A percentile compares a stretch with the other conserved stretches of the same genome.
phyloP scores from a whole-genome alignment of 2,113 vertebrate genomes.

The Gallinago undulata region DNA sequence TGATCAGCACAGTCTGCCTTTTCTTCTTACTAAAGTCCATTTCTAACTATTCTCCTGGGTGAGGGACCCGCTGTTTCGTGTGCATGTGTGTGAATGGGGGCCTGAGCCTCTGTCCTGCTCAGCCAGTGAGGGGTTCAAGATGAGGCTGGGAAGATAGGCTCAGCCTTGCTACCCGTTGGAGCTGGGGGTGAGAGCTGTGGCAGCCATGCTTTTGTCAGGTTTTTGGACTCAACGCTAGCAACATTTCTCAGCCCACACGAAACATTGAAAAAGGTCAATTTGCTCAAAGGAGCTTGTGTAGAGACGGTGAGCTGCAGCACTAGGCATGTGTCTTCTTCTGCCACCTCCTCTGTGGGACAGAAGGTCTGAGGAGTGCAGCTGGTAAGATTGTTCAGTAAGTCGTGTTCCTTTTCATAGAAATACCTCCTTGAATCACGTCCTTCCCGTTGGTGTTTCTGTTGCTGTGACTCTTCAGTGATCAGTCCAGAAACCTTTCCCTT shows the following conservation, averaged over 20 bases:
- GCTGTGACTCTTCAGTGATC: not conserved
- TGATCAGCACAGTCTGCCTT: not conserved
- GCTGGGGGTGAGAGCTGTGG: not conserved
- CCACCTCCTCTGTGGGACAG: not conserved
- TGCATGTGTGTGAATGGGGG: not conserved
- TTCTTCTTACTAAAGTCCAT: not conserved
- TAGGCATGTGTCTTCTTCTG: not conserved
- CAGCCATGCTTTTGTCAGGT: not conserved
- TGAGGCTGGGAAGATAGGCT: not conserved
- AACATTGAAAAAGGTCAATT: not conserved
- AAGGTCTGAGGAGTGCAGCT: not conserved
- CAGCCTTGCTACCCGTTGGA: not conserved
- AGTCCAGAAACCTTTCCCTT: not conserved
- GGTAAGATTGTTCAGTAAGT: not conserved
- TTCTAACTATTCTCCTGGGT: not conserved
- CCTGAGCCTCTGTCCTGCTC: not conserved
- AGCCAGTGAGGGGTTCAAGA: not conserved
- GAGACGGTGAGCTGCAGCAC: not conserved
- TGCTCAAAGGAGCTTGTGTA: not conserved
- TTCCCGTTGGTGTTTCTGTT: not conserved
- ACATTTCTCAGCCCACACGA: not conserved
- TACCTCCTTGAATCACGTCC: not conserved
- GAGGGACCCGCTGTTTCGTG: not conserved
- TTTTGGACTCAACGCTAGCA: not conserved
- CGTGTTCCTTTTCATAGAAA: not conserved